Conservation (phyloP, 2,888 invertebrate genomes). For the Rosalia funebris region DNA sequence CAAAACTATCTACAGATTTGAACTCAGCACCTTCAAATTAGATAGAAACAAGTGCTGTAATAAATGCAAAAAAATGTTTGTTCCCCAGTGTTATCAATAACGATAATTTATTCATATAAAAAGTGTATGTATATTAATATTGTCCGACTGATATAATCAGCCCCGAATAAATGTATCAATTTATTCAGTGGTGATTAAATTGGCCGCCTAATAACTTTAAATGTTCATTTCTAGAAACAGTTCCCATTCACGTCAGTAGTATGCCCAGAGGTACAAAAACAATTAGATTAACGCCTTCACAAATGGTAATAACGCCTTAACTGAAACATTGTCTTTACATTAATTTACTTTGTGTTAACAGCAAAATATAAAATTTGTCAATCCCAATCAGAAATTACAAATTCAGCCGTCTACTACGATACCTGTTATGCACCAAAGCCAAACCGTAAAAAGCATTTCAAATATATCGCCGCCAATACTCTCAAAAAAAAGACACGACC, state of each 20-base stretch:
- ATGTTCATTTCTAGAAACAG: constrained; percentile 55
- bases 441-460: constrained; percentile 64
- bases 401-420: constrained; percentile 34
- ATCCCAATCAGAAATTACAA: constrained; percentile 46
- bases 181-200: background rate
- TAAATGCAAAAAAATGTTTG: too few species aligned
- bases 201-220: background rate
- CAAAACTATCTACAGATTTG: too few species aligned
- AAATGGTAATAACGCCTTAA: constrained; percentile 62
- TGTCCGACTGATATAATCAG: too few species aligned
- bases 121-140: too few species aligned
- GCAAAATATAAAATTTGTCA: constrained; percentile 58
- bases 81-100: too few species aligned
- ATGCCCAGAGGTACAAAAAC: constrained; percentile 67
- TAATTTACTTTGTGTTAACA: constrained; percentile 42
- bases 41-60: too few species aligned
- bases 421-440: constrained; percentile 44
- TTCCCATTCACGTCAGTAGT: constrained; percentile 67
- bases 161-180: too few species aligned
- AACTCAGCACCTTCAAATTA: too few species aligned
- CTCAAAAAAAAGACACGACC: constrained; percentile 70
- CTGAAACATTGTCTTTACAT: constrained; percentile 4
- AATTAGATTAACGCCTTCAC: constrained; percentile 66
- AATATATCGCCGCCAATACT: constrained; percentile 71
- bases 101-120: too few species aligned